Evolutionary conservation across 1,140 invertebrate species (phyloP).

Genomic region (Harlomillsia oculata): DNA sequence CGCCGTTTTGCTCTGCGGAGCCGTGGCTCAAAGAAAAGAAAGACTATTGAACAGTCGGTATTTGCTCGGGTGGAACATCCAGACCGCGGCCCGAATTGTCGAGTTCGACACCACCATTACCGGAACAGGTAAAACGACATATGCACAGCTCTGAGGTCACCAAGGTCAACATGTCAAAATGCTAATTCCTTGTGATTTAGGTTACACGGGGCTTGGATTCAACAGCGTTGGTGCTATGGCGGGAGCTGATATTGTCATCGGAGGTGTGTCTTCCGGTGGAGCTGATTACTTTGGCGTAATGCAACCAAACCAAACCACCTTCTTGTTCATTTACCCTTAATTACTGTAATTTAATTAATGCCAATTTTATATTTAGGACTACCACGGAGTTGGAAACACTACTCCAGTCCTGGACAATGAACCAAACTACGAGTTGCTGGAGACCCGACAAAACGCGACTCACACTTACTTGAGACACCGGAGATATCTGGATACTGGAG

Average conservation of each 20-base stretch:
- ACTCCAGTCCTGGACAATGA: neutral
- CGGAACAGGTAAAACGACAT: too few relatives aligned
- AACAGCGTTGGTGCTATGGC: neutral
- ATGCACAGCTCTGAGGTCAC: too few relatives aligned
- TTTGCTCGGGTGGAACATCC: too few relatives aligned
- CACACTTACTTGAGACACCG: conserved; percentile 2
- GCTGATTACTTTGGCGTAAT: neutral
- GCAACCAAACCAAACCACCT: neutral
- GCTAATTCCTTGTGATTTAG: too few relatives aligned
- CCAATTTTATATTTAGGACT: neutral
- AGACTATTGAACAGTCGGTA: too few relatives aligned
- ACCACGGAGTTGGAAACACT: neutral
- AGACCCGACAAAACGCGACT: conserved; percentile 2
- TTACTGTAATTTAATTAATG: neutral
- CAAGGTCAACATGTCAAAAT: too few relatives aligned
- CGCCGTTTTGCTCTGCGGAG: too few relatives aligned
- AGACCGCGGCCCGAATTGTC: too few relatives aligned
- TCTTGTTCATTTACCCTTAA: neutral
- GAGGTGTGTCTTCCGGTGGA: neutral
- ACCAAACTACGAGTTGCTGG: conserved; percentile 1
- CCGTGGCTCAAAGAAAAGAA: too few relatives aligned
- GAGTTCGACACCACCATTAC: too few relatives aligned
- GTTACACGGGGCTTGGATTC: conserved; percentile 9
- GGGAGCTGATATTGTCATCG: conserved; percentile 8
- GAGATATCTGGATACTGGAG: conserved; percentile 8